Percentiles rank a stretch among this genome's conserved stretches.
Evolutionary conservation across 1,140 invertebrate species (phyloP).

Genomic region (Lysiphlebus fabarum): DNA sequence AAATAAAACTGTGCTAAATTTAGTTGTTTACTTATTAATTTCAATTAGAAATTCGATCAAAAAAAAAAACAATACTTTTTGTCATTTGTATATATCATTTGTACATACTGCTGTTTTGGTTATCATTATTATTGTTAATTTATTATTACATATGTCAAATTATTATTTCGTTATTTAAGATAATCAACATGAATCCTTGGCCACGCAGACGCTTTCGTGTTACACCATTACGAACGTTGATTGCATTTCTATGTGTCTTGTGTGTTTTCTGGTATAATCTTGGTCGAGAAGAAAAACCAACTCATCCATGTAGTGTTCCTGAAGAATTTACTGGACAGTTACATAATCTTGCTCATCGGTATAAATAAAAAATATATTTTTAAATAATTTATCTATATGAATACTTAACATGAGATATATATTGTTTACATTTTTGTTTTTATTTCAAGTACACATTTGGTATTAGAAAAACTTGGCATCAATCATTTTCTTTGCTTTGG

Average conservation of each 20-base stretch:
- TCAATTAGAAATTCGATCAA: no score
- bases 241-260: slow-evolving; percentile 36
- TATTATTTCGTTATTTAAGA: slow-evolving; percentile 18
- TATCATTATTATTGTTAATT: slow-evolving; percentile 14
- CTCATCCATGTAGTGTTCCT: slow-evolving; percentile 41
- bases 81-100: no score
- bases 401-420: no score
- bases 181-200: slow-evolving; percentile 42
- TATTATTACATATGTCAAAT: neutral
- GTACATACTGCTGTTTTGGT: neutral
- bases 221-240: slow-evolving; percentile 39
- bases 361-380: neutral
- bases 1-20: no score
- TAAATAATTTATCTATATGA: no score
- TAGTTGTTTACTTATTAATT: no score
- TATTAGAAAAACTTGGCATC: slow-evolving; percentile 40
- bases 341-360: slow-evolving; percentile 42
- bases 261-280: slow-evolving; percentile 43
- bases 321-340: slow-evolving; percentile 44
- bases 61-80: no score
- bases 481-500: slow-evolving; percentile 50
- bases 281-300: slow-evolving; percentile 36
- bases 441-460: slow-evolving; percentile 37
- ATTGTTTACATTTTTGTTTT: neutral
- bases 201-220: slow-evolving; percentile 41